Evolutionary conservation across 2,888 invertebrate genomes (phyloP).

Genomic region (Chesias legatella): DNA sequence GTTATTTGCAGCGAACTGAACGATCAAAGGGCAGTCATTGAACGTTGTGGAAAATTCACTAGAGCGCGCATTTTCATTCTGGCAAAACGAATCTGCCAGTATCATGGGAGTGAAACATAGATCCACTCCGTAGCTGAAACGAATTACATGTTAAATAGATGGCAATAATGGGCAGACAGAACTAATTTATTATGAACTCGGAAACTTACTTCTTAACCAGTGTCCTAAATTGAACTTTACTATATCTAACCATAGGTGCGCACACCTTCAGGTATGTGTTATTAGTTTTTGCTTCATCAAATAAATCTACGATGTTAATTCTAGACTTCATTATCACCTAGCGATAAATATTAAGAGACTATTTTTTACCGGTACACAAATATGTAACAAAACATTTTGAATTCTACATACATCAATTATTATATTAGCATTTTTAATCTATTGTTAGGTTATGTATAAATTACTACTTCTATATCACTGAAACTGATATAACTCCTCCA

Average conservation of each 20-base stretch:
- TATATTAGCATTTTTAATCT: no score
- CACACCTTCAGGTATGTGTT: conserved; percentile 86
- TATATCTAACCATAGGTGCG: conserved; percentile 98
- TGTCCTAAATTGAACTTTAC: conserved; percentile 77
- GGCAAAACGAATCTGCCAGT: conserved; percentile 94
- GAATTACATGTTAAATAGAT: conserved; percentile 11
- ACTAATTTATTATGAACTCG: no score
- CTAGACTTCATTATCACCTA: conserved; percentile 50
- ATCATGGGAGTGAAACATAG: conserved; percentile 98
- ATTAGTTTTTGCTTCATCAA: conserved; percentile 72
- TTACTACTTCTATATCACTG: no score
- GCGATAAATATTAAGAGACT: no score
- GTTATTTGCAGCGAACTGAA: conserved; percentile 96
- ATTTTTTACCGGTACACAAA: no score
- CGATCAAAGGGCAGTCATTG: conserved; percentile 92
- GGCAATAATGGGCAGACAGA: no score
- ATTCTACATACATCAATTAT: no score
- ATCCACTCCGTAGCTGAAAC: conserved; percentile 89
- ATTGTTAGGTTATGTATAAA: no score
- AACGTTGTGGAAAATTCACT: conserved; percentile 89
- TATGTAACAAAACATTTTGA: no score
- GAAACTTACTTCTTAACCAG: conserved; percentile 61
- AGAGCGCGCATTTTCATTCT: conserved; percentile 90
- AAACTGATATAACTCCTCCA: no score
- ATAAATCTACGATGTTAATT: conserved; percentile 82